Evolutionary conservation across 30 jellyfish, hydroid and myxozoan genomes (phyloP).

Genomic region (Aurelia sp.): DNA sequence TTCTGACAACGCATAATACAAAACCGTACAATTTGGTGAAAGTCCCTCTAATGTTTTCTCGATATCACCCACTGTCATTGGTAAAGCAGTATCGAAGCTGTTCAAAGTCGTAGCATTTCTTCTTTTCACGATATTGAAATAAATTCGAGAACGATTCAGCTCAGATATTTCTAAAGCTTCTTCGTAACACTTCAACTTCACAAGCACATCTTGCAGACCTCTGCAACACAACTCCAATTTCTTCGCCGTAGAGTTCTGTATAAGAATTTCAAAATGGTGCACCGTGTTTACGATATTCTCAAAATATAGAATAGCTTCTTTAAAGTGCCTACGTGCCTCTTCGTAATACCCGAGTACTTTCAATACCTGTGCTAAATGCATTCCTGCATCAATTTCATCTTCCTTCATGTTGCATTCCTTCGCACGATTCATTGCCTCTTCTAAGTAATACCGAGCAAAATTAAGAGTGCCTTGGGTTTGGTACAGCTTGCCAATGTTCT

Average conservation of each 20-base stretch:
- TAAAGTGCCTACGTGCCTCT: conserved; percentile 61
- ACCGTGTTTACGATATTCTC: conserved; percentile 15
- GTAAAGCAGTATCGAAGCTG: background rate
- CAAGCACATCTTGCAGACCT: conserved; percentile 60
- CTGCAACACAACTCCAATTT: conserved; percentile 40
- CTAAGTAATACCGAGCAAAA: conserved; percentile 59
- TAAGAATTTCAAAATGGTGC: conserved; percentile 32
- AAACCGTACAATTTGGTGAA: conserved; percentile 10
- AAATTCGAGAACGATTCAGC: conserved; percentile 40
- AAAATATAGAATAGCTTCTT: conserved; percentile 39
- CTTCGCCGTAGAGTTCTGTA: background rate
- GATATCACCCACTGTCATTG: conserved; percentile 16
- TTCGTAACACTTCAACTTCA: conserved; percentile 30
- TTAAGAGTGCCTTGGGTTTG: conserved; percentile 52
- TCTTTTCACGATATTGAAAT: conserved; percentile 23
- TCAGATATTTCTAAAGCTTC: conserved; percentile 73
- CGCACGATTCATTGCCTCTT: conserved; percentile 72
- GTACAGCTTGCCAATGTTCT: conserved; percentile 52
- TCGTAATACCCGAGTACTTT: conserved; percentile 51
- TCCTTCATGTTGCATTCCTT: conserved; percentile 38
- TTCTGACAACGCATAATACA: conserved; percentile 38
- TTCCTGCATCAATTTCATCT: conserved; percentile 58
- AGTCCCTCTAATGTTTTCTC: background rate
- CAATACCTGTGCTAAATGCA: conserved; percentile 68
- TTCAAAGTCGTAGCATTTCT: conserved; percentile 1